A percentile compares a stretch with the other conserved stretches of the same genome.
phyloP scores from a whole-genome alignment of 1,140 invertebrate genomes.

The Lepidotrigona ventralis region DNA sequence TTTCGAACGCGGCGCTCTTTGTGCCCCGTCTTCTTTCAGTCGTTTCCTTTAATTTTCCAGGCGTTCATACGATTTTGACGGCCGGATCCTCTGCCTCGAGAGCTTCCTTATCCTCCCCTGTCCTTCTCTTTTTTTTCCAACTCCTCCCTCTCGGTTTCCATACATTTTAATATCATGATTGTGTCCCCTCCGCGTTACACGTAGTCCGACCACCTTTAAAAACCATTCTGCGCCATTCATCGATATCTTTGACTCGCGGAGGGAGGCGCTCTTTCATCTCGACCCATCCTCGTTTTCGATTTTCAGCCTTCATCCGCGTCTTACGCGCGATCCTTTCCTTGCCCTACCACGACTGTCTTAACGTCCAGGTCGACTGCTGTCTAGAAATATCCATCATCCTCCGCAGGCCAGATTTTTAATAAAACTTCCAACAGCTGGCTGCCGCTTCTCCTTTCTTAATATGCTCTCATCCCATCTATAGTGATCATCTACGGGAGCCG shows the following conservation, averaged over 20 bases:
- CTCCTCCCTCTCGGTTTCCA: background rate
- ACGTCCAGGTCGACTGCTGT: conserved; percentile 26
- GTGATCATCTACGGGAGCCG: conserved; percentile 64
- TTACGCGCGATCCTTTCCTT: background rate
- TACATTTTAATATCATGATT: conserved; percentile 17
- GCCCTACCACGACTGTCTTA: conserved; percentile 4
- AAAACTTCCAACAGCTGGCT: conserved; percentile 63
- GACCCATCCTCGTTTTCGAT: background rate
- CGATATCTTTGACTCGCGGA: background rate
- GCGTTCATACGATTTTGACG: conserved; percentile 31
- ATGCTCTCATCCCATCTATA: conserved; percentile 67
- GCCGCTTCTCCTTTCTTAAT: conserved; percentile 56
- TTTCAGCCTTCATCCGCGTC: background rate
- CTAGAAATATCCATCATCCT: conserved; percentile 66
- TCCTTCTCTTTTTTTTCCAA: background rate
- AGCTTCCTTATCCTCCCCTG: background rate
- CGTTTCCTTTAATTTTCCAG: conserved; percentile 13
- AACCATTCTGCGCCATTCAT: background rate
- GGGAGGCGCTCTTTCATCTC: background rate
- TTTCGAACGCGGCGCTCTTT: background rate
- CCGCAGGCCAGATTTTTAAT: conserved; percentile 64
- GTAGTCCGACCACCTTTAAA: conserved; percentile 16
- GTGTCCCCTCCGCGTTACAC: background rate
- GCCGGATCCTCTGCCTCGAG: background rate
- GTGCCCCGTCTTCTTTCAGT: background rate